Evolutionary conservation across 2,113 vertebrate species (phyloP).

Genomic region (Sturnus vulgaris): DNA sequence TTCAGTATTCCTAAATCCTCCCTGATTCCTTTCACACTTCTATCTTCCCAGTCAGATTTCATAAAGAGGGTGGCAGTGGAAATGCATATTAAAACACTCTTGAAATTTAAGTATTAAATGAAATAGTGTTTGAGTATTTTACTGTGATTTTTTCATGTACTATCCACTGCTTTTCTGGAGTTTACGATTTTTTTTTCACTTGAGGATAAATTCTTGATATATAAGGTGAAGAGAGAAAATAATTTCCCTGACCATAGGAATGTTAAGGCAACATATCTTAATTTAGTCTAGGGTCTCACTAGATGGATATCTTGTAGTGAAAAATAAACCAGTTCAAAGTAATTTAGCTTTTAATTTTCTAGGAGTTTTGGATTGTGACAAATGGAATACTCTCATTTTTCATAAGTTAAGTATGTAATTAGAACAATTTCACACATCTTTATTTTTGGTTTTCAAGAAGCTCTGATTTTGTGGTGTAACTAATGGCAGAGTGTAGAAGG

Average conservation of each 20-base stretch:
- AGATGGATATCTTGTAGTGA: not conserved
- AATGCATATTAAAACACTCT: not conserved
- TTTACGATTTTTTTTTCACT: not conserved
- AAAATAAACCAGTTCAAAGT: not conserved
- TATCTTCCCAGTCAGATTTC: not conserved
- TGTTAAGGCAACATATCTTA: not conserved
- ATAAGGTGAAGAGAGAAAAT: not conserved
- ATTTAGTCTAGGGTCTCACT: not conserved
- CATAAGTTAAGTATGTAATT: constrained; percentile 11
- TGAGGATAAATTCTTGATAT: not conserved
- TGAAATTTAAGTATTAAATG: not conserved
- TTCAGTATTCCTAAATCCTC: not conserved
- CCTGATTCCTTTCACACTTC: not conserved
- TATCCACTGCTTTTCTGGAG: not conserved
- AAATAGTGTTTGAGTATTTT: not conserved
- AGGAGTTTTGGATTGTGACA: not conserved
- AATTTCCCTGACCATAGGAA: not conserved
- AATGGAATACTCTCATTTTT: not conserved
- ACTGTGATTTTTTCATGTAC: not conserved
- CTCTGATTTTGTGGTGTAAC: constrained; percentile 26
- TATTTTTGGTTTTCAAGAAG: constrained; percentile 45
- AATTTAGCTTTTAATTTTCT: constrained; percentile 2
- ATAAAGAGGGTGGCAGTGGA: not conserved
- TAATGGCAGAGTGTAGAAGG: constrained; percentile 22
- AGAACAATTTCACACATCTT: constrained; percentile 41